phyloP scores from a whole-genome alignment of 2,113 vertebrate genomes.

The Illadopsis cleaveri region DNA sequence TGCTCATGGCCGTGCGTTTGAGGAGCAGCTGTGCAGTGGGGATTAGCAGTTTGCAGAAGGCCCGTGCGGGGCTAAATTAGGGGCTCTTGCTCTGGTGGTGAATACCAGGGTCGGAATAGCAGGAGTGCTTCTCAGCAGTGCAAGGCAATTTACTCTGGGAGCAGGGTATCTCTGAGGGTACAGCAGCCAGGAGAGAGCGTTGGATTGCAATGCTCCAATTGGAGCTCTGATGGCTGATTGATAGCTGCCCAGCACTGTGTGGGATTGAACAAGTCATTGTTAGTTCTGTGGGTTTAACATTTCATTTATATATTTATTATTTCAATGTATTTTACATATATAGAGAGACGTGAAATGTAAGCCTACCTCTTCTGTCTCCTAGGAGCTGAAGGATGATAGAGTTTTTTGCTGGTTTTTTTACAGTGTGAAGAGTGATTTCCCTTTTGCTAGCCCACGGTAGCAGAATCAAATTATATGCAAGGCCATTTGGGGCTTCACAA shows the following conservation, averaged over 20 bases:
- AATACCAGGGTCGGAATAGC: slow-evolving; percentile 19
- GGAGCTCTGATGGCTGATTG: not conserved
- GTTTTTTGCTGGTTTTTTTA: not conserved
- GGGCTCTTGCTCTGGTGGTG: slow-evolving; percentile 15
- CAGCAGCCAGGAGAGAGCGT: not conserved
- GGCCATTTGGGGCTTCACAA: not conserved
- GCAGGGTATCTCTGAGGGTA: not conserved
- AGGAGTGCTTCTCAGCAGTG: not conserved
- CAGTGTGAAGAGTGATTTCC: not conserved
- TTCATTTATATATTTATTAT: not conserved
- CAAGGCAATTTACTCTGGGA: slow-evolving; percentile 20
- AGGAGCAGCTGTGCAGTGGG: slow-evolving; percentile 68
- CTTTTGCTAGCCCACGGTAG: not conserved
- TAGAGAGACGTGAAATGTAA: not conserved
- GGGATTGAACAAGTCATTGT: not conserved
- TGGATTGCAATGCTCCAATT: not conserved
- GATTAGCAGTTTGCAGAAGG: slow-evolving; percentile 72
- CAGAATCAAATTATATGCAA: not conserved
- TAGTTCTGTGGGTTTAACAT: not conserved
- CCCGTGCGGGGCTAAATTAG: slow-evolving; percentile 62
- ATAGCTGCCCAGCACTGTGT: not conserved
- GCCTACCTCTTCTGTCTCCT: not conserved
- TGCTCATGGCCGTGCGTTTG: slow-evolving; percentile 61
- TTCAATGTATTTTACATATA: not conserved
- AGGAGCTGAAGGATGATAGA: not conserved